Evolutionary conservation across 2,797 vertebrate species (phyloP).

Genomic region (Megalops cyprinoides): DNA sequence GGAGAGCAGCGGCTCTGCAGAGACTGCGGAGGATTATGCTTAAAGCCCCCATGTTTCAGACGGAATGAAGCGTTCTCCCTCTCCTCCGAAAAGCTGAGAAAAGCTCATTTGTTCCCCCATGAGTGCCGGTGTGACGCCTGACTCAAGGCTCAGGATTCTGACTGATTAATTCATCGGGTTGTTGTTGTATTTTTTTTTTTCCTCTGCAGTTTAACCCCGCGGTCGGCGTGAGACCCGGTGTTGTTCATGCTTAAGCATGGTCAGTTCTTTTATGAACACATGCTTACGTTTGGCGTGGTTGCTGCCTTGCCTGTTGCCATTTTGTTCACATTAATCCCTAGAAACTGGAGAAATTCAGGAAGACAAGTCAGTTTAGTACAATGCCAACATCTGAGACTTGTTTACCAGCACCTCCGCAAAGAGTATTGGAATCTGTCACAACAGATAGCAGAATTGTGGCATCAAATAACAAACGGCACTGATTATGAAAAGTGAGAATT

Average conservation of each 20-base stretch:
- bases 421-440: no score
- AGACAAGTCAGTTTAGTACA: no score
- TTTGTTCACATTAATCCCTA: not conserved
- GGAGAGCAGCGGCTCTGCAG: not conserved
- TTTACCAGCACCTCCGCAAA: no score
- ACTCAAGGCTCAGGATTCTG: not conserved
- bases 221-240: not conserved
- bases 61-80: not conserved
- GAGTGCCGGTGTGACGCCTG: not conserved
- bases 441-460: no score
- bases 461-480: no score
- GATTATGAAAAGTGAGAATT: no score
- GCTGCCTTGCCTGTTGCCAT: not conserved
- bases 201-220: conserved; percentile 25
- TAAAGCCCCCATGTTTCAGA: not conserved
- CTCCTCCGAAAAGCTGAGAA: not conserved
- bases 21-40: conserved; percentile 11
- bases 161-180: conserved; percentile 38
- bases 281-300: not conserved
- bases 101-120: not conserved
- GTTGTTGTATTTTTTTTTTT: conserved; percentile 26
- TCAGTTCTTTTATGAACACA: not conserved
- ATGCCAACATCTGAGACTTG: no score
- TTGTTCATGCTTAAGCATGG: not conserved
- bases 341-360: not conserved